These are phyloP conservation scores for Ammodytes dubius DNA, from an alignment of 2,113 vertebrate genomes.

Conservation along the genomic window DNA sequence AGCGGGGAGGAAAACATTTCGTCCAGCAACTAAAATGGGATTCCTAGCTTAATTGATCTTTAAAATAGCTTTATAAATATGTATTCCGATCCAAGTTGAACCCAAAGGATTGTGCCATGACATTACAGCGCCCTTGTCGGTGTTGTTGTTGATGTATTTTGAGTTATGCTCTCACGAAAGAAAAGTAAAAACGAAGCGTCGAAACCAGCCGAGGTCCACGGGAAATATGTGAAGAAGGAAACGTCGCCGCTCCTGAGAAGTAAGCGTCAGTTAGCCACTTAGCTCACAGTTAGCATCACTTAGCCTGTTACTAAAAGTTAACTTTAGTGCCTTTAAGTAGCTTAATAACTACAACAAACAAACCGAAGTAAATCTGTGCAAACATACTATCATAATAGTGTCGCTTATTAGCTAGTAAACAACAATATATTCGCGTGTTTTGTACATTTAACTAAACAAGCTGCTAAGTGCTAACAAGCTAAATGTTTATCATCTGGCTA, in stretches of 20 bases:
- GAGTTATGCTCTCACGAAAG: constrained; percentile 95
- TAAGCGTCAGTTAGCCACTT: constrained; percentile 80
- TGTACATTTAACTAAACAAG: not conserved
- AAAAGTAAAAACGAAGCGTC: constrained; percentile 97
- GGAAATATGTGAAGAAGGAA: constrained; percentile 99
- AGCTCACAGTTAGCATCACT: constrained; percentile 30
- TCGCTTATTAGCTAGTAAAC: fast-evolving
- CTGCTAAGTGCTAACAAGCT: constrained; percentile 40
- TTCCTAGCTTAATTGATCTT: no score
- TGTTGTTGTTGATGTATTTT: constrained; percentile 67
- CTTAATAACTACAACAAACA: not conserved
- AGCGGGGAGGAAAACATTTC: constrained; percentile 21
- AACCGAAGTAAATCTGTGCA: fast-evolving
- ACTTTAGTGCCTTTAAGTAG: not conserved
- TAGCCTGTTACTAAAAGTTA: constrained; percentile 14
- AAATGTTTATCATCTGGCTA: constrained; percentile 3
- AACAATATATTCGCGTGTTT: fast-evolving
- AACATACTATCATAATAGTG: fast-evolving
- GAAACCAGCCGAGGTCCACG: constrained; percentile 96
- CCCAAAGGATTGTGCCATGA: constrained; percentile 50
- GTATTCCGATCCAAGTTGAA: no score
- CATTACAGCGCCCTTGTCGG: constrained; percentile 31
- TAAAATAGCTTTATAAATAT: no score
- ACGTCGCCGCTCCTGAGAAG: constrained; percentile 95
- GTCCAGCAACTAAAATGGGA: constrained; percentile 6